phyloP scores from a whole-genome alignment of 2,113 vertebrate species.

The Cettia cetti region DNA sequence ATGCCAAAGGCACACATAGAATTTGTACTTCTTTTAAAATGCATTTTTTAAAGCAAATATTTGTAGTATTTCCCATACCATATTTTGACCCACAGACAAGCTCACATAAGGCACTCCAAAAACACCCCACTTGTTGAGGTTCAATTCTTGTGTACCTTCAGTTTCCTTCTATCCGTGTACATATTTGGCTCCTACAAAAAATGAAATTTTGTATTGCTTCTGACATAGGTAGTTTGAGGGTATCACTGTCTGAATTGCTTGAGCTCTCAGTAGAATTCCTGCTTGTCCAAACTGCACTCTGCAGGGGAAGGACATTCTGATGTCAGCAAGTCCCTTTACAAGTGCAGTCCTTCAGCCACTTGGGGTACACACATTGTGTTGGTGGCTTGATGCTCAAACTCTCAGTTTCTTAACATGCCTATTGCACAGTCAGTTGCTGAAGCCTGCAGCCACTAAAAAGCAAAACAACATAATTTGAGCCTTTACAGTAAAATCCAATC shows the following conservation, averaged over 20 bases:
- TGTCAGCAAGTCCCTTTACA: neutral
- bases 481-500: neutral
- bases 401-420: neutral
- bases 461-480: neutral
- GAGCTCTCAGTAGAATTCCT: neutral
- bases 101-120: neutral
- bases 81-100: neutral
- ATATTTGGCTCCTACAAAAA: neutral
- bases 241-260: neutral
- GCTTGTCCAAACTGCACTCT: neutral
- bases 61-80: accelerated
- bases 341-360: neutral
- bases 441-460: neutral
- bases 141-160: neutral
- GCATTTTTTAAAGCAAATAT: neutral
- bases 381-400: neutral
- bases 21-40: neutral
- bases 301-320: neutral
- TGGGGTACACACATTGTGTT: neutral
- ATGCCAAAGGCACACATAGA: neutral
- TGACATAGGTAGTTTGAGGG: neutral
- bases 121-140: neutral
- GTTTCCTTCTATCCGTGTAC: neutral
- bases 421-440: neutral
- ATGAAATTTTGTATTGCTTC: neutral